These are phyloP conservation scores for Ectemnius continuus DNA, from an alignment of 2,888 invertebrate species.

Conservation along the genomic window DNA sequence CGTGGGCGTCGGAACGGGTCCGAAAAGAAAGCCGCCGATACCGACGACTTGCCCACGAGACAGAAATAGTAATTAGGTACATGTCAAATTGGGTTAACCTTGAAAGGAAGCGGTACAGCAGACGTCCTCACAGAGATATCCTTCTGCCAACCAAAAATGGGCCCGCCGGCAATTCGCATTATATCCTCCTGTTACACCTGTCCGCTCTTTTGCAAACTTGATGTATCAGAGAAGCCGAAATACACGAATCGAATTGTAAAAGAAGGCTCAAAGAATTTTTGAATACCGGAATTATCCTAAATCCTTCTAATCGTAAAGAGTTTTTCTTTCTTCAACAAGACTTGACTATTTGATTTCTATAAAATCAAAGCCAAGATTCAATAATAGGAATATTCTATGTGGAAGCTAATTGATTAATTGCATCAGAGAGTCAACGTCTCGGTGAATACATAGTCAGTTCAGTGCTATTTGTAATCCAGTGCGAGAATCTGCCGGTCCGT, in stretches of 20 bases:
- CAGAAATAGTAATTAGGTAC: conserved; percentile 58
- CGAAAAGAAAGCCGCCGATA: conserved; percentile 44
- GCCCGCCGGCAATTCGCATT: conserved; percentile 12
- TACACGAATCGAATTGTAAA: too few species aligned
- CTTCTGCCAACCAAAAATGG: conserved; percentile 42
- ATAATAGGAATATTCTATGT: too few species aligned
- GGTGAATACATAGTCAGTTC: too few species aligned
- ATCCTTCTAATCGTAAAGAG: too few species aligned
- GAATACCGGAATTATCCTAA: too few species aligned
- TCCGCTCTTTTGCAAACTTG: not conserved
- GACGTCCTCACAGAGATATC: conserved; percentile 17
- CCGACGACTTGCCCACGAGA: conserved; percentile 32
- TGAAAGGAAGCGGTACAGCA: conserved; percentile 38
- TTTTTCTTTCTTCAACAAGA: too few species aligned
- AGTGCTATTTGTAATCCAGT: not conserved
- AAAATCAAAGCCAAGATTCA: too few species aligned
- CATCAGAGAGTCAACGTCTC: too few species aligned
- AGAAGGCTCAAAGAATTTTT: too few species aligned
- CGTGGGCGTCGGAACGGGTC: conserved; percentile 44
- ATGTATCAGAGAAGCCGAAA: not conserved
- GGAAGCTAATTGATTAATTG: too few species aligned
- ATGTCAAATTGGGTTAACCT: conserved; percentile 54
- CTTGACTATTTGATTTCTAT: too few species aligned
- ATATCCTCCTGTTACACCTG: not conserved
- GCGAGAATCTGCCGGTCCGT: not conserved